These are phyloP conservation scores for Seriola dumerili DNA, from an alignment of 2,113 vertebrate species.

Conservation along the genomic window DNA sequence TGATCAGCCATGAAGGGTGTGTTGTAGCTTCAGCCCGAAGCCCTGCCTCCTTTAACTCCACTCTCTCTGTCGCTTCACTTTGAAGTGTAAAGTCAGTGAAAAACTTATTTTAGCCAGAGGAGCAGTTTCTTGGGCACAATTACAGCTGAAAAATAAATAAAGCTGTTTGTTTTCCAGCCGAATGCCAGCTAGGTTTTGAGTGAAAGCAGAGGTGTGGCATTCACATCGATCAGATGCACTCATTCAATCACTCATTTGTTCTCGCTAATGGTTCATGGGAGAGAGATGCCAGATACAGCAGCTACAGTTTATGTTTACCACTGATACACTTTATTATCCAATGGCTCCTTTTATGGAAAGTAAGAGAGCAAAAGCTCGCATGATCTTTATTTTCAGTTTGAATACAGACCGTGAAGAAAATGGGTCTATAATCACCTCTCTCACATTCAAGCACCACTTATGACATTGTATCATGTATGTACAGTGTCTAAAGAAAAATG, in stretches of 20 bases:
- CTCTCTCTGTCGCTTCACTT: conserved; percentile 44
- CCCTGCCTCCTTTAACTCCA: conserved; percentile 58
- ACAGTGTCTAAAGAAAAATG: too few relatives aligned
- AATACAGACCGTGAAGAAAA: too few relatives aligned
- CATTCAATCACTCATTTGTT: conserved; percentile 34
- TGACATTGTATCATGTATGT: too few relatives aligned
- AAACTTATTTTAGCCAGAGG: conserved; percentile 46
- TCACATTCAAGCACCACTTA: too few relatives aligned
- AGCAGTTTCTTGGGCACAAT: conserved; percentile 39
- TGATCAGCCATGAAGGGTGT: conserved; percentile 59
- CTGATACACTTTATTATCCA: conserved; percentile 32
- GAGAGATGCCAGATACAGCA: conserved; percentile 8
- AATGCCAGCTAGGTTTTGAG: conserved; percentile 57
- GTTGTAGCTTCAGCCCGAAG: conserved; percentile 47
- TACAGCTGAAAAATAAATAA: conserved; percentile 41
- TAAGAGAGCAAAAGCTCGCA: neutral
- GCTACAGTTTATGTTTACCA: conserved; percentile 28
- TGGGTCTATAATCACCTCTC: too few relatives aligned
- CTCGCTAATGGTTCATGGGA: neutral
- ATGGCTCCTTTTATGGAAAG: conserved; percentile 21
- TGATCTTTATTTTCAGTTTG: too few relatives aligned
- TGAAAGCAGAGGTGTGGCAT: conserved; percentile 16
- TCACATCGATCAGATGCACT: conserved; percentile 26
- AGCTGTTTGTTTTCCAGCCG: conserved; percentile 34
- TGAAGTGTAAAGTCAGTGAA: conserved; percentile 66